Evolutionary conservation across 2,797 vertebrate genomes (phyloP).

Genomic region (Dicrostonyx torquatus): DNA sequence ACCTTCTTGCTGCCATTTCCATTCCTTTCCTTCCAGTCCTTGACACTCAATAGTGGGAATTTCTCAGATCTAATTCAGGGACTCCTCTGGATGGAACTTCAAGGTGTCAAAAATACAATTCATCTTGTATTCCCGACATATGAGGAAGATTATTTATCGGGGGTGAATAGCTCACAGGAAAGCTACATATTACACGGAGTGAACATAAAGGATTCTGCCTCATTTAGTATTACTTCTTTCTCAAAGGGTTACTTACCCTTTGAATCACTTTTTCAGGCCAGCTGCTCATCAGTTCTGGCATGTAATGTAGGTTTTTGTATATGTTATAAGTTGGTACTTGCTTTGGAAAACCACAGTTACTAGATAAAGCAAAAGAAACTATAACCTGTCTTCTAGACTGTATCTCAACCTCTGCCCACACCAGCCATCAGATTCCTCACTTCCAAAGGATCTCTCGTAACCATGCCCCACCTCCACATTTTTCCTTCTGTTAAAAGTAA

Average conservation of each 20-base stretch:
- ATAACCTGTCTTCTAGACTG: not conserved
- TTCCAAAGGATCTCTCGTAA: too few species aligned
- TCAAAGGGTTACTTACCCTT: not conserved
- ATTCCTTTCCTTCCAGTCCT: not conserved
- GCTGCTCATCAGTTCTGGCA: not conserved
- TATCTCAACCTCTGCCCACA: not conserved
- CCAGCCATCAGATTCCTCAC: not conserved
- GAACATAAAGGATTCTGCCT: not conserved
- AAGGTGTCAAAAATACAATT: not conserved
- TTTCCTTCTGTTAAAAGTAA: not conserved
- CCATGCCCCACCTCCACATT: too few species aligned
- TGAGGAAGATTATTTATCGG: constrained; percentile 10
- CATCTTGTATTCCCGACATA: constrained; percentile 30
- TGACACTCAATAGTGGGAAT: not conserved
- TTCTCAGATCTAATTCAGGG: constrained; percentile 44
- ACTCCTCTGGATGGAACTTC: constrained; percentile 10
- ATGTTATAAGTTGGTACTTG: not conserved
- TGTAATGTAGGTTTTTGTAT: not conserved
- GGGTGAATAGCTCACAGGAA: not conserved
- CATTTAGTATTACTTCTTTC: not conserved
- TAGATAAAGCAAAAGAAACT: not conserved
- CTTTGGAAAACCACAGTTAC: not conserved
- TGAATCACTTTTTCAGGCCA: constrained; percentile 12
- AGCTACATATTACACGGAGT: rapidly evolving
- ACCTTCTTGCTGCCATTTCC: not conserved